Conservation (phyloP, 1,140 invertebrate species). For the Drosophila pachea region DNA sequence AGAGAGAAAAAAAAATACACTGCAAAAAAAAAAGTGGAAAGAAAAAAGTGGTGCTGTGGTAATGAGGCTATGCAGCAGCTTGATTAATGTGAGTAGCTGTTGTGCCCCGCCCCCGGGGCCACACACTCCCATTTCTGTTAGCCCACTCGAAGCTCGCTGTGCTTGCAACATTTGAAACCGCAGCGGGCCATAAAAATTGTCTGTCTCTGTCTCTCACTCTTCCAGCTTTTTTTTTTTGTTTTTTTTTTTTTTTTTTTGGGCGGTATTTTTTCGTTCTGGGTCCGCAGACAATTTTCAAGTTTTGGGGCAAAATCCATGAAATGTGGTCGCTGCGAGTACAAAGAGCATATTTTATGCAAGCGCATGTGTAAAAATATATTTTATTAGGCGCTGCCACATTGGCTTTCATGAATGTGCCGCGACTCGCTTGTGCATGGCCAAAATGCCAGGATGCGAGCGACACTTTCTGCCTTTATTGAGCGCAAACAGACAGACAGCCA, state of each 20-base stretch:
- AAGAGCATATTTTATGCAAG: conserved; percentile 55
- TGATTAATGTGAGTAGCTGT: conserved; percentile 43
- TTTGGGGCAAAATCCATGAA: conserved; percentile 53
- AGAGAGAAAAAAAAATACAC: not conserved
- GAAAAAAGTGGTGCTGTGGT: conserved; percentile 8
- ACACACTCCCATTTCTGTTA: too few relatives aligned
- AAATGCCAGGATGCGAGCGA: conserved; percentile 38
- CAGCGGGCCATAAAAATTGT: conserved; percentile 48
- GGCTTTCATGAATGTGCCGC: conserved; percentile 11
- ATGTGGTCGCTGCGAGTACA: conserved; percentile 52
- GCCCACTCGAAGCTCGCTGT: not conserved
- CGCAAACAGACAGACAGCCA: conserved; percentile 17
- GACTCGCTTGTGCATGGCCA: conserved; percentile 43
- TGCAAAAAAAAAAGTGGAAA: conserved; percentile 19
- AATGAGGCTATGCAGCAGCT: conserved; percentile 45
- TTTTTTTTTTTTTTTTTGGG: not conserved
- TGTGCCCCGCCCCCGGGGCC: too few relatives aligned
- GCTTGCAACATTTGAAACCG: conserved; percentile 26
- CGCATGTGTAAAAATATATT: conserved; percentile 56
- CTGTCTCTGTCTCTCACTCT: conserved; percentile 4
- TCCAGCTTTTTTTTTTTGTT: not conserved
- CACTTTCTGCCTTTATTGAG: conserved; percentile 45
- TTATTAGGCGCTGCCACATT: conserved; percentile 42
- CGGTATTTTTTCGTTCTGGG: conserved; percentile 13
- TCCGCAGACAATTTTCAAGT: conserved; percentile 41